phyloP scores from a whole-genome alignment of 2,797 vertebrate genomes.

The Acrocephalus scirpaceus region DNA sequence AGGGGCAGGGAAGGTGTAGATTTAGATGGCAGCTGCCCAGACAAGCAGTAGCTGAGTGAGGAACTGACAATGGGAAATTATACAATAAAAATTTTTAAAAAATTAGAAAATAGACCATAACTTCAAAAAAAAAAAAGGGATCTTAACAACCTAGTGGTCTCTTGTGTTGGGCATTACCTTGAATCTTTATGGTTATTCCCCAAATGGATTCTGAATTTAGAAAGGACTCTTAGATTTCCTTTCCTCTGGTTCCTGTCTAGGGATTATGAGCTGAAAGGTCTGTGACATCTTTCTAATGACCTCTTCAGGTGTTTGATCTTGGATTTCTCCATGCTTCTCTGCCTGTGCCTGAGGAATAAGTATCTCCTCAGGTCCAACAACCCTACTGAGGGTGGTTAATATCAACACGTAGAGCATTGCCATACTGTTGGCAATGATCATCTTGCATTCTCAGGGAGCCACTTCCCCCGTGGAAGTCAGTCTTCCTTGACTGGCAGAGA shows the following conservation, averaged over 20 bases:
- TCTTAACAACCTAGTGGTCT: neutral
- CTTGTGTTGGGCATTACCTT: neutral
- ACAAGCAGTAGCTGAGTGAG: neutral
- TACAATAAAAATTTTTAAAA: neutral
- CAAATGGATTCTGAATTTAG: neutral
- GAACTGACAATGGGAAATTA: neutral
- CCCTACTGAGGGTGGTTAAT: neutral
- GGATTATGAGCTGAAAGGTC: neutral
- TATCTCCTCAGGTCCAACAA: neutral
- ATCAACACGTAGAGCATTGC: neutral
- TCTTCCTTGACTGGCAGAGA: neutral
- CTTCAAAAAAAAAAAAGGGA: neutral
- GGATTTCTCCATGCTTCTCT: neutral
- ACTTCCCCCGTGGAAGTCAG: neutral
- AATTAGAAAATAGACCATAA: neutral
- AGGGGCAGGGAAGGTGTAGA: neutral
- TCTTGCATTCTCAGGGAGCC: neutral
- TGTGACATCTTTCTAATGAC: neutral
- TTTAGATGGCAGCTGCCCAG: constrained; percentile 15
- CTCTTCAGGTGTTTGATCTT: neutral
- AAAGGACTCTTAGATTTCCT: neutral
- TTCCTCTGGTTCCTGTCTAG: neutral
- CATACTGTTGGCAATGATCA: neutral
- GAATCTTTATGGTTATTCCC: neutral
- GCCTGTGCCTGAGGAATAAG: neutral